Conservation (phyloP, 37 sponge, comb jelly and placozoan genomes). For the Mnemiopsis leidyi region DNA sequence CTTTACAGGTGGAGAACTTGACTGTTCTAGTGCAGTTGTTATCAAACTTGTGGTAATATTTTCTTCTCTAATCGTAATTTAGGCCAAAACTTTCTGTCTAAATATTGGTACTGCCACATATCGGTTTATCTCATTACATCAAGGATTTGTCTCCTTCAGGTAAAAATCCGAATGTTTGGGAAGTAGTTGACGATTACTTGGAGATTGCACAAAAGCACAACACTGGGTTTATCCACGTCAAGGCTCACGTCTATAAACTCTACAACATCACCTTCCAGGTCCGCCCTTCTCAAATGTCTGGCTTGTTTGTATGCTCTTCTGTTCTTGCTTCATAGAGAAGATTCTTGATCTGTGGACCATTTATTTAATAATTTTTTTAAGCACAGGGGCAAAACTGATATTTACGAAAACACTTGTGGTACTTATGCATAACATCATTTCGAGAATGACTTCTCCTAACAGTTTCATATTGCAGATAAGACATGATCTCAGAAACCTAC, state of each 20-base stretch:
- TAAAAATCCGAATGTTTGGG: constrained; percentile 80
- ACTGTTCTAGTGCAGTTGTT: background rate
- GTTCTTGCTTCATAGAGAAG: too few relatives aligned
- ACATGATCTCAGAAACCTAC: constrained; percentile 55
- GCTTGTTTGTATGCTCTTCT: too few relatives aligned
- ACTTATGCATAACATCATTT: too few relatives aligned
- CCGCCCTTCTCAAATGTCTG: too few relatives aligned
- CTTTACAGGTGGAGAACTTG: constrained; percentile 83
- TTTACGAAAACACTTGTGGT: too few relatives aligned
- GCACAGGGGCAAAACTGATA: too few relatives aligned
- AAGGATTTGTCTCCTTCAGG: constrained; percentile 43
- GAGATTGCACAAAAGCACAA: constrained; percentile 77
- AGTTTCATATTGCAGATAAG: background rate
- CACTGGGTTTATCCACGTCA: constrained; percentile 71
- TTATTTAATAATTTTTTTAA: too few relatives aligned
- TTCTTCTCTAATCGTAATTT: background rate
- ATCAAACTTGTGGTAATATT: background rate
- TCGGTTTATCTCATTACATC: background rate
- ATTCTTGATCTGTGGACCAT: too few relatives aligned
- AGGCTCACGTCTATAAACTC: constrained; percentile 94
- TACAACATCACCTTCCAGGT: constrained; percentile 81
- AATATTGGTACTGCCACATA: background rate
- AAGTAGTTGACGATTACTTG: constrained; percentile 83
- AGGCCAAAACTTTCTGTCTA: background rate
- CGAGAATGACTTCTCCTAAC: too few relatives aligned